These are phyloP conservation scores for Diplodus puntazzo DNA, from an alignment of 2,797 vertebrate species.

Conservation along the genomic window DNA sequence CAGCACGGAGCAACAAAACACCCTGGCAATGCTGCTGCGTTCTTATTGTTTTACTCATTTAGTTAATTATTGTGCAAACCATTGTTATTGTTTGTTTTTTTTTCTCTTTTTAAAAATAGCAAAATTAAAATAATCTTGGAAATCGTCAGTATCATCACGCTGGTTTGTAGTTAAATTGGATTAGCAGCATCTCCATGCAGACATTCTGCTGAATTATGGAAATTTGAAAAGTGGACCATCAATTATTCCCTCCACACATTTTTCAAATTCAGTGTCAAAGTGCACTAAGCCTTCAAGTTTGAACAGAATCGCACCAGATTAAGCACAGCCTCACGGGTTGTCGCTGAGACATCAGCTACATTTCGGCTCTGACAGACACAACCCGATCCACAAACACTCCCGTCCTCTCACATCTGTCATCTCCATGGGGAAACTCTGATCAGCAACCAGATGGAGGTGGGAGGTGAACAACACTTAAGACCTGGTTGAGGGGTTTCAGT, in stretches of 20 bases:
- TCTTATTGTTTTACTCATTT: constrained; percentile 8
- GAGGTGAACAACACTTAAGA: constrained; percentile 28
- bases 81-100: neutral
- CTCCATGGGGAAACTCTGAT: constrained; percentile 25
- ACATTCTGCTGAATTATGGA: neutral
- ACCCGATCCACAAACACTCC: constrained; percentile 2
- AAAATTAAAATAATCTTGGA: neutral
- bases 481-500: constrained; percentile 9
- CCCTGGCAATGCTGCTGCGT: constrained; percentile 12
- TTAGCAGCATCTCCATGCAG: neutral
- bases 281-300: neutral
- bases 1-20: constrained; percentile 40
- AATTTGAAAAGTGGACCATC: constrained; percentile 3
- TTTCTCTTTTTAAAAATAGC: neutral
- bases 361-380: constrained; percentile 33
- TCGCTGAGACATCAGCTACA: constrained; percentile 3
- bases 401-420: constrained; percentile 4
- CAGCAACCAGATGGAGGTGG: constrained; percentile 31
- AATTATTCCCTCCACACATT: neutral
- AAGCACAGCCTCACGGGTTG: constrained; percentile 13
- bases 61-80: neutral
- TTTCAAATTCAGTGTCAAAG: neutral
- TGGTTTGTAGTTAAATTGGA: neutral
- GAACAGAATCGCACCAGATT: constrained; percentile 9
- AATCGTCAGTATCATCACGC: neutral